Percentiles rank a stretch among this genome's conserved stretches.
Evolutionary conservation across 2,113 vertebrate species (phyloP).

Genomic region (Pteruthius melanotis): DNA sequence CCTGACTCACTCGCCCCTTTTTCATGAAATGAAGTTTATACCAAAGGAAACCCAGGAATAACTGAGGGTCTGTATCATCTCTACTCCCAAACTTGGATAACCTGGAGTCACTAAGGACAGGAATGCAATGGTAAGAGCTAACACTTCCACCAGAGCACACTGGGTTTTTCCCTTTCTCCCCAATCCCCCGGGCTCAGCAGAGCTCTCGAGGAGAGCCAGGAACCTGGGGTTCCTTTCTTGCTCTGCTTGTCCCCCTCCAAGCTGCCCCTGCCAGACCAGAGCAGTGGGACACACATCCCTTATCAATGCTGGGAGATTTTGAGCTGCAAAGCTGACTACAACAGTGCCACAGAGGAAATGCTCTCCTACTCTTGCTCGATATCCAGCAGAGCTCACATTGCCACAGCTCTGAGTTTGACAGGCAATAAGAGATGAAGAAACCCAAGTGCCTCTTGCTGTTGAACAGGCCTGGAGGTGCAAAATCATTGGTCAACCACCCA

Average conservation of each 20-base stretch:
- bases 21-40: not conserved
- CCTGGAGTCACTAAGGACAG: not conserved
- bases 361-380: accelerated
- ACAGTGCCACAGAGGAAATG: accelerated
- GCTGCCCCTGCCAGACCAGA: not conserved
- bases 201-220: accelerated
- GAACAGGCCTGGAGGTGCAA: not conserved
- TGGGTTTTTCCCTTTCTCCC: not conserved
- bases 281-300: not conserved
- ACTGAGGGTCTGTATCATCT: not conserved
- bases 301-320: accelerated
- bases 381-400: accelerated
- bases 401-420: not conserved
- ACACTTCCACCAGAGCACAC: not conserved
- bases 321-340: not conserved
- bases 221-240: not conserved
- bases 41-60: not conserved
- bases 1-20: not conserved
- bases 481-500: not conserved
- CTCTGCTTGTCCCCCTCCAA: not conserved
- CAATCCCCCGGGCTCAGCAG: accelerated
- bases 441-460: not conserved
- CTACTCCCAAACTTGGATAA: not conserved
- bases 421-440: not conserved
- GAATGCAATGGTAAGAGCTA: not conserved